Conservation (phyloP, 2,113 vertebrate genomes). For the Psilopsiagon aymara region DNA sequence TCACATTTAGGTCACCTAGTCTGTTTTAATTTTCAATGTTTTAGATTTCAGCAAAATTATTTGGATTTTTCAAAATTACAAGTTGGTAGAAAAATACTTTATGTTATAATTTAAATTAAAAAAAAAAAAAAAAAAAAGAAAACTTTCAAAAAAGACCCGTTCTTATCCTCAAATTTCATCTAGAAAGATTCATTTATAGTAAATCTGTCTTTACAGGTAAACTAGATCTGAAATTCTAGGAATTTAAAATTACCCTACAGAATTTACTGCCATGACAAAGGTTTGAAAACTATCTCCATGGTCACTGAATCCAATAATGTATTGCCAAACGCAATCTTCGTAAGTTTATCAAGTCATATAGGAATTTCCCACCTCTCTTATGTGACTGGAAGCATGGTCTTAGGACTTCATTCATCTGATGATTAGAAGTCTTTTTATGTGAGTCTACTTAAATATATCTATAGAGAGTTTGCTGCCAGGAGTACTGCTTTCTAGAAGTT, state of each 20-base stretch:
- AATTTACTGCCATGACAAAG: neutral
- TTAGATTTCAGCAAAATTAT: neutral
- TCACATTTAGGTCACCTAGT: neutral
- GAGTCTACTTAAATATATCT: neutral
- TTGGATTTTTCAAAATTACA: neutral
- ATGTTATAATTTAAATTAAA: neutral
- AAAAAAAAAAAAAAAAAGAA: neutral
- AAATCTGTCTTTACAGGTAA: neutral
- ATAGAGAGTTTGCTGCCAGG: neutral
- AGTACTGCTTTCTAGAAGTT: neutral
- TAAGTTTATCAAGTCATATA: neutral
- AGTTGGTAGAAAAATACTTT: neutral
- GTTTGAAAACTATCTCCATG: neutral
- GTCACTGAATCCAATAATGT: neutral
- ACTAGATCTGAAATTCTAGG: neutral
- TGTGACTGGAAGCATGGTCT: neutral
- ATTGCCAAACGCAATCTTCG: neutral
- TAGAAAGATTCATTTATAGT: neutral
- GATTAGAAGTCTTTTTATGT: neutral
- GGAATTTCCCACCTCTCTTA: neutral
- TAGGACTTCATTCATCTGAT: neutral
- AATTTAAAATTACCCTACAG: neutral
- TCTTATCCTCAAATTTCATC: neutral
- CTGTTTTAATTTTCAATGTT: neutral
- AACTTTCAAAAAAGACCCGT: rapidly evolving